Conservation (phyloP, 2,888 invertebrate species). For the Trachelus iudaicus region DNA sequence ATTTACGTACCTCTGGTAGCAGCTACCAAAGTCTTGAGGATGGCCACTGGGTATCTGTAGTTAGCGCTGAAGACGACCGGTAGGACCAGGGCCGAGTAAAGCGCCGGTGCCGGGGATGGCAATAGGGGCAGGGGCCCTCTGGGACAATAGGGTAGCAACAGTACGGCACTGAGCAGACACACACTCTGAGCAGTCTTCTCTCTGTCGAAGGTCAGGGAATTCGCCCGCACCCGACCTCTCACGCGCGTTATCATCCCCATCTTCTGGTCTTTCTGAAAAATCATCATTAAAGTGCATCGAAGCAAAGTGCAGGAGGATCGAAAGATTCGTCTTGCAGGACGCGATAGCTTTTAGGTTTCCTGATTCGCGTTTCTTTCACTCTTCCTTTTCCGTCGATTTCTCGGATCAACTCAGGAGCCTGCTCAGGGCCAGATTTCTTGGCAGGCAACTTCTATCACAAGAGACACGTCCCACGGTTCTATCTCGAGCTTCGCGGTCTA, state of each 20-base stretch:
- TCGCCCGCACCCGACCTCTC: slow-evolving; percentile 74
- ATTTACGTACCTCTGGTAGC: slow-evolving; percentile 68
- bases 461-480: neutral
- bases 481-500: neutral
- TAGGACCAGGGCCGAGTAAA: slow-evolving; percentile 76
- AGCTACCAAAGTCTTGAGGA: slow-evolving; percentile 70
- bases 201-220: slow-evolving; percentile 73
- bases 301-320: neutral
- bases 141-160: slow-evolving; percentile 74
- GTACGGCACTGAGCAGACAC: slow-evolving; percentile 75
- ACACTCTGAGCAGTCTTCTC: slow-evolving; percentile 80
- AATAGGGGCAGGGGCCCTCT: slow-evolving; percentile 71
- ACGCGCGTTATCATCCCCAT: slow-evolving; percentile 82
- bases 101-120: slow-evolving; percentile 71
- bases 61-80: slow-evolving; percentile 78
- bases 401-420: no score
- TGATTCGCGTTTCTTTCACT: neutral
- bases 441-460: neutral
- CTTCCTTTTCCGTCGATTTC: no score
- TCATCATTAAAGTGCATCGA: neutral
- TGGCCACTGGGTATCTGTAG: slow-evolving; percentile 75
- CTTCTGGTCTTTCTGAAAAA: slow-evolving; percentile 1
- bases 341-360: neutral
- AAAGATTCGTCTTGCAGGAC: neutral
- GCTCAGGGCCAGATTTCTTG: neutral